These are phyloP conservation scores for Labroides dimidiatus DNA, from an alignment of 2,797 vertebrate genomes.

Conservation along the genomic window DNA sequence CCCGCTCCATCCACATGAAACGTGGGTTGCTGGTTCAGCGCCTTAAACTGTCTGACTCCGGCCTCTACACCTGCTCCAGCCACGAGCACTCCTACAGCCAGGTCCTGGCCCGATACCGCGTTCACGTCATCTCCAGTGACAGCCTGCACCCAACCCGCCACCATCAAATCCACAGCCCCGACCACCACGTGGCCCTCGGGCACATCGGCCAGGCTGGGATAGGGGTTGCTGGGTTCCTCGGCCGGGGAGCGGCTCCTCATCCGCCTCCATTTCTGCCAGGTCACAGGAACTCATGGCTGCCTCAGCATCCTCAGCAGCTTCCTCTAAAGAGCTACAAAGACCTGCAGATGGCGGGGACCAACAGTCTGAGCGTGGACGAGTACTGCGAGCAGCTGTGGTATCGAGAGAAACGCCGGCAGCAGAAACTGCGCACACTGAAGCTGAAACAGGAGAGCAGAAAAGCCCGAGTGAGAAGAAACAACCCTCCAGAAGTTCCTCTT, in stretches of 20 bases:
- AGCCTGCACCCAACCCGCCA: constrained; percentile 34
- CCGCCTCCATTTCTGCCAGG: background rate
- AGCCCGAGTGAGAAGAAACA: constrained; percentile 85
- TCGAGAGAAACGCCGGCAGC: constrained; percentile 85
- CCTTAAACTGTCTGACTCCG: constrained; percentile 73
- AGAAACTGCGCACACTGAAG: constrained; percentile 85
- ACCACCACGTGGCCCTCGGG: background rate
- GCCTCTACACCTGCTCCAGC: constrained; percentile 83
- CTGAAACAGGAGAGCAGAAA: constrained; percentile 87
- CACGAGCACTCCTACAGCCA: constrained; percentile 82
- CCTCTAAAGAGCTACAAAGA: constrained; percentile 81
- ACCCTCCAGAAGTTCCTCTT: constrained; percentile 57
- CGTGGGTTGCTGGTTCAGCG: constrained; percentile 86
- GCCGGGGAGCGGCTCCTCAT: constrained; percentile 1
- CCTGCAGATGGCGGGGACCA: constrained; percentile 71
- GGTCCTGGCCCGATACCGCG: constrained; percentile 79
- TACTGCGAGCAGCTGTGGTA: constrained; percentile 88
- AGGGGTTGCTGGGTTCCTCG: constrained; percentile 8
- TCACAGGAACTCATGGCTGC: constrained; percentile 57
- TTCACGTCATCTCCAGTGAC: constrained; percentile 81
- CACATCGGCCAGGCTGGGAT: constrained; percentile 12
- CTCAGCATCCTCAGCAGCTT: constrained; percentile 58
- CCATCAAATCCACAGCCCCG: constrained; percentile 21
- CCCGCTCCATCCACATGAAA: constrained; percentile 72
- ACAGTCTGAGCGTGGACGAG: constrained; percentile 78